These are phyloP conservation scores for Itoplectis maculator DNA, from an alignment of 2,888 invertebrate species.

Conservation along the genomic window DNA sequence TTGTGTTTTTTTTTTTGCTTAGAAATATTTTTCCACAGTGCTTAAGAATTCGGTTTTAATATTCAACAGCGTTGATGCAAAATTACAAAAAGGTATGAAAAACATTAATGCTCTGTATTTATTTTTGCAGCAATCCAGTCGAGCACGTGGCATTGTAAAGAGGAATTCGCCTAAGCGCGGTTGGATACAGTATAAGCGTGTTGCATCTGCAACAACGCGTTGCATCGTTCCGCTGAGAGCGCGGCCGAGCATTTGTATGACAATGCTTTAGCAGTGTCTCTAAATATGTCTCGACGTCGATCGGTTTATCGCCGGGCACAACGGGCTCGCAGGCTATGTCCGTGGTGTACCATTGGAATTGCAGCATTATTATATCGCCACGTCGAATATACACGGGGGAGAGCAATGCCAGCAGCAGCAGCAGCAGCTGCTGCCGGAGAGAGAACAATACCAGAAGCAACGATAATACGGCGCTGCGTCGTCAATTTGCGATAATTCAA, in stretches of 20 bases:
- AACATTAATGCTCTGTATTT: slow-evolving; percentile 4
- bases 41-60: background rate
- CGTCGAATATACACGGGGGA: slow-evolving; percentile 15
- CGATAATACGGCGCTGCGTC: slow-evolving; percentile 33
- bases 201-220: slow-evolving; percentile 3
- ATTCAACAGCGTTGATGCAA: background rate
- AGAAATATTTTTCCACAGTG: too few relatives aligned
- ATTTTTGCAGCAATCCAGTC: slow-evolving; percentile 5
- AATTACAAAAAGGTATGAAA: slow-evolving; percentile 4
- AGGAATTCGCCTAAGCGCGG: background rate
- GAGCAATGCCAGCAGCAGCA: too few relatives aligned
- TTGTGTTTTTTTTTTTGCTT: too few relatives aligned
- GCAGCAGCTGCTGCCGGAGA: slow-evolving; percentile 19
- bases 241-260: slow-evolving; percentile 41
- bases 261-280: slow-evolving; percentile 50
- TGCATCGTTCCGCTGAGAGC: slow-evolving; percentile 28
- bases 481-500: slow-evolving; percentile 64
- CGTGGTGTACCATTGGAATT: slow-evolving; percentile 52
- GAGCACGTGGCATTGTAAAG: slow-evolving; percentile 12
- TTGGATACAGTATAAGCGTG: background rate
- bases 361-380: slow-evolving; percentile 58
- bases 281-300: slow-evolving; percentile 65
- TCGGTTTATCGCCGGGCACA: slow-evolving; percentile 59
- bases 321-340: slow-evolving; percentile 14
- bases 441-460: slow-evolving; percentile 58